phyloP scores from a whole-genome alignment of 1,140 invertebrate species.

The Palaemon carinicauda region DNA sequence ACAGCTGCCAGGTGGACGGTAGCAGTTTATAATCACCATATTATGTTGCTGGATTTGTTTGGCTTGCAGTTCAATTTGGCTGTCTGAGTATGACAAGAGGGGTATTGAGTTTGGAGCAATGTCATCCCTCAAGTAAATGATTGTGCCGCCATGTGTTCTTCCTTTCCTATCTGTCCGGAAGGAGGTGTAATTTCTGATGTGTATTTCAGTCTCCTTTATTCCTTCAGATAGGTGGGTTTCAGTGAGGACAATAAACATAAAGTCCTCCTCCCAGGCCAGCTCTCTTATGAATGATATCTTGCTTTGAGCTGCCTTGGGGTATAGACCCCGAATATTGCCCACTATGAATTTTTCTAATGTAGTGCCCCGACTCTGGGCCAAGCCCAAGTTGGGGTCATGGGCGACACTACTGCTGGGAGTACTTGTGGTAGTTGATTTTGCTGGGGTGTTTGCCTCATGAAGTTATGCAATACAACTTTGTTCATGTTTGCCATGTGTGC shows the following conservation, averaged over 20 bases:
- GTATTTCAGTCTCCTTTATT: background rate
- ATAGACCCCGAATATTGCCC: background rate
- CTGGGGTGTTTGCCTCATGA: background rate
- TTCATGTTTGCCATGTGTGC: background rate
- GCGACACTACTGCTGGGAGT: no score
- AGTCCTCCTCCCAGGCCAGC: no score
- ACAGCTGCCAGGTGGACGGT: background rate
- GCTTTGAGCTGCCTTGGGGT: no score
- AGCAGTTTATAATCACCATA: background rate
- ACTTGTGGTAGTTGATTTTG: no score
- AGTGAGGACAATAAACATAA: background rate
- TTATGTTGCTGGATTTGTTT: background rate
- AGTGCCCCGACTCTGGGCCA: background rate
- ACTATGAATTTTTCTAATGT: background rate
- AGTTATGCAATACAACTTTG: background rate
- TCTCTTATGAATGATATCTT: no score
- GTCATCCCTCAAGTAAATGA: no score
- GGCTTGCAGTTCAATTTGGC: background rate
- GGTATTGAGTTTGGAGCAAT: no score
- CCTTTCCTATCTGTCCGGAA: no score
- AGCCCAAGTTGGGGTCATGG: no score
- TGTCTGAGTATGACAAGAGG: no score
- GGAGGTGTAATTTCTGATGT: no score
- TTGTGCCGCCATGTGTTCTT: no score
- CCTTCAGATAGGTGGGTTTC: background rate